Evolutionary conservation across 1,140 invertebrate genomes (phyloP), one percentile per base, ranked within the genome.

Genomic region (Bombus superbus): DNA sequence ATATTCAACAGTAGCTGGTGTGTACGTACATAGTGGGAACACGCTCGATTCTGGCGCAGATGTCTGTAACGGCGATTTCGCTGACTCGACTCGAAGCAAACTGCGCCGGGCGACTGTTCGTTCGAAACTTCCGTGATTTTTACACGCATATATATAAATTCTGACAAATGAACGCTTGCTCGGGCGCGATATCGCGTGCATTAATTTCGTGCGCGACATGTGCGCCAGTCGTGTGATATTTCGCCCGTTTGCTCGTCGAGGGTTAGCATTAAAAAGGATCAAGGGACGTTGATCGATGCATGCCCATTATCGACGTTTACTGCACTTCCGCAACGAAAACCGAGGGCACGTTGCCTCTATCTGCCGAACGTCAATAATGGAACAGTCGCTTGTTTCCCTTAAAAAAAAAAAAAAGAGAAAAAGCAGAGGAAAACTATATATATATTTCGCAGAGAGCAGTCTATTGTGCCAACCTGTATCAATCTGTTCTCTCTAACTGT

Each of bases 241-340:
- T 86, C 64, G 76, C 62, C 32, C 57, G 76, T 57, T 78, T 71
- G 59, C 83, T 82, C 32, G 40, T 75, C 83, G 53, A 88, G 68
- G 64, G 78, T 86, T 81, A 59, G 53, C 68, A 68, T 82, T 88
- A 86, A 88, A 86, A 83, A 89, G 81, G 73, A 87, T 90, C 62
- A 69, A 79, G 68, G 57, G 78, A 64, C 88, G 66, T 80, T 89
- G 87, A 89, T 89, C 85, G 88, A 86, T 76, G 72, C 76, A 62
- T 77, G n/a, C 47, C 83, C 81, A 90, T 90, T 87, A 90, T 89
- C 85, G 77, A 87, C 85, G 77, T 89, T 86, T 77, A 80, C 57
- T n/a, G 78, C 73, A 47, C 77, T 88, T 83, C 87, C 87, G 83
- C 25, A 44, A 22, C 86, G 66, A 57, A 38, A 80, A 85, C 81